Conservation (phyloP, 2,888 invertebrate species). For the Lasioglossum villosulum region DNA sequence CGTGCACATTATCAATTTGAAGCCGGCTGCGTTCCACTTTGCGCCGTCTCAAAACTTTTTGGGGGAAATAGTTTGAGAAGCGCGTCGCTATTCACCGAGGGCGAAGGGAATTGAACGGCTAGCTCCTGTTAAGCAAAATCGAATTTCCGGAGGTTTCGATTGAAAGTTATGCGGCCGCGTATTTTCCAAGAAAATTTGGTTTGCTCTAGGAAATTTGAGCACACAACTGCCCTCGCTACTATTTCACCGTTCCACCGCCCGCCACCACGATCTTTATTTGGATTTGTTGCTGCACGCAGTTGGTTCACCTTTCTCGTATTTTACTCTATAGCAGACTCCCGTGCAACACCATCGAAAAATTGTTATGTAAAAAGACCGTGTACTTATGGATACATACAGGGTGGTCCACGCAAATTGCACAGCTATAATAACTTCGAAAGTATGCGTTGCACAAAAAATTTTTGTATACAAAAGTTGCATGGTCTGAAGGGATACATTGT, state of each 20-base stretch:
- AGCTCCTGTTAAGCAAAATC: background rate
- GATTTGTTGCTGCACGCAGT: background rate
- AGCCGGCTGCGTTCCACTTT: slow-evolving; percentile 32
- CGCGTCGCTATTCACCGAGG: slow-evolving; percentile 26
- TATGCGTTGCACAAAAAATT: too few relatives aligned
- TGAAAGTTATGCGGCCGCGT: slow-evolving; percentile 28
- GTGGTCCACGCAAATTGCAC: too few relatives aligned
- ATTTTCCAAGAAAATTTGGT: slow-evolving; percentile 24
- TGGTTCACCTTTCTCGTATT: background rate
- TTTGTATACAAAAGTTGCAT: too few relatives aligned
- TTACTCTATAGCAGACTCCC: background rate
- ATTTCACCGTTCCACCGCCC: background rate
- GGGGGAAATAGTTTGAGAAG: slow-evolving; percentile 42
- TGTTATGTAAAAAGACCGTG: background rate
- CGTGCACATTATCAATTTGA: slow-evolving; percentile 50
- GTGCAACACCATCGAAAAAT: background rate
- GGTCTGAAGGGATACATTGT: too few relatives aligned
- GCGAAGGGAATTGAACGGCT: background rate
- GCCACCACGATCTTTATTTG: background rate
- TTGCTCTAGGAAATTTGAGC: background rate
- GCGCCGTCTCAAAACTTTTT: slow-evolving; percentile 40
- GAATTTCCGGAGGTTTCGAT: slow-evolving; percentile 33
- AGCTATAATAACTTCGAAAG: too few relatives aligned
- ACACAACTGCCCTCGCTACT: background rate
- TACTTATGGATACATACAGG: too few relatives aligned